Conservation (phyloP, 2,113 vertebrate genomes). For the Oreamnos americanus region DNA sequence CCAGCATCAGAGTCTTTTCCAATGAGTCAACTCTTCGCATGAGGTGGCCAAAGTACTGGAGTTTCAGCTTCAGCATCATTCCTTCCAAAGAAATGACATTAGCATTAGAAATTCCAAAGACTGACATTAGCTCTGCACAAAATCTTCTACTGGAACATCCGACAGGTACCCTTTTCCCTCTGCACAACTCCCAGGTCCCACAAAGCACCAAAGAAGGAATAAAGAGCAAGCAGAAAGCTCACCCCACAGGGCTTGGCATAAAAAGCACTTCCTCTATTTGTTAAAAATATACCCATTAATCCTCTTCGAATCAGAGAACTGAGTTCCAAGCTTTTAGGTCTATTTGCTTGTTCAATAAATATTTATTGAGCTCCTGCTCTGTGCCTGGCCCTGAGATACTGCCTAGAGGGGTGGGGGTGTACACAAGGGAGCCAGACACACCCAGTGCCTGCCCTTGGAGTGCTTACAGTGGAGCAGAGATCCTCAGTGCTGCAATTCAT, state of each 20-base stretch:
- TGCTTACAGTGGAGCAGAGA: neutral
- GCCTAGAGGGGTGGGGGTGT: neutral
- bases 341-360: slow-evolving; percentile 25
- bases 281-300: neutral
- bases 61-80: too few relatives aligned
- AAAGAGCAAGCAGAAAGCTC: neutral
- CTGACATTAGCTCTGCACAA: neutral
- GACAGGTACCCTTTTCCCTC: neutral
- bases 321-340: slow-evolving; percentile 31
- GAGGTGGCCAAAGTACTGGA: too few relatives aligned
- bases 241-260: neutral
- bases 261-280: neutral
- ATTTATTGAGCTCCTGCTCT: slow-evolving; percentile 8
- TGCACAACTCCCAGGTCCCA: neutral
- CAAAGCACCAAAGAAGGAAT: neutral
- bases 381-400: neutral
- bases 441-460: neutral
- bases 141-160: neutral
- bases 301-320: neutral
- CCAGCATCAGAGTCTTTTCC: too few relatives aligned
- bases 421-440: neutral
- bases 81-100: too few relatives aligned
- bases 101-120: neutral
- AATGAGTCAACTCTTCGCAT: too few relatives aligned
- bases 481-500: neutral